Percentiles rank a stretch among this genome's conserved stretches.
These are phyloP conservation scores for Leptopilina myrica DNA, from an alignment of 2,888 invertebrate genomes.

Conservation along the genomic window DNA sequence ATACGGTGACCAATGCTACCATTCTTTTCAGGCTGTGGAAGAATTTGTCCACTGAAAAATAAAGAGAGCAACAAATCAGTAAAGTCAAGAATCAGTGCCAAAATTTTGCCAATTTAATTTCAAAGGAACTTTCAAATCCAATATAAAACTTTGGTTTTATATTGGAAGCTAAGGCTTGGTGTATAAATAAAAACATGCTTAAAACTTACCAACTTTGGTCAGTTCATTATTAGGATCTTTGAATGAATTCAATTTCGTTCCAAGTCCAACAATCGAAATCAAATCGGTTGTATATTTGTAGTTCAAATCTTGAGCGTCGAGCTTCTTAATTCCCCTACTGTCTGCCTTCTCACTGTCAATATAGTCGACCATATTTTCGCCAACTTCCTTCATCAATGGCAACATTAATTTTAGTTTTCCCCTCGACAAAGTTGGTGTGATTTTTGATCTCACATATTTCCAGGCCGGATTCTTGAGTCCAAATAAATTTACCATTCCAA, in stretches of 20 bases:
- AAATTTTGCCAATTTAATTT: too few relatives aligned
- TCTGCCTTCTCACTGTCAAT: slow-evolving; percentile 53
- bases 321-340: slow-evolving; percentile 52
- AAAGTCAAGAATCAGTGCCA: too few relatives aligned
- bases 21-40: slow-evolving; percentile 71
- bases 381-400: slow-evolving; percentile 75
- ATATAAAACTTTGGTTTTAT: too few relatives aligned
- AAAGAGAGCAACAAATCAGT: too few relatives aligned
- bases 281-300: slow-evolving; percentile 70
- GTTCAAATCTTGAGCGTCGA: slow-evolving; percentile 69
- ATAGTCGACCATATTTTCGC: slow-evolving; percentile 67
- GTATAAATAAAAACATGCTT: not conserved
- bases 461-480: slow-evolving; percentile 78
- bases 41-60: slow-evolving; percentile 48
- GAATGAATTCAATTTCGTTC: slow-evolving; percentile 67
- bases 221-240: slow-evolving; percentile 66
- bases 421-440: slow-evolving; percentile 79
- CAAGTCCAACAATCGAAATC: slow-evolving; percentile 66
- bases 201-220: slow-evolving; percentile 60
- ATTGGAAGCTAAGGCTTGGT: too few relatives aligned
- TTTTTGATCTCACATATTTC: slow-evolving; percentile 78
- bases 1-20: slow-evolving; percentile 69
- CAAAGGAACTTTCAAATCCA: too few relatives aligned
- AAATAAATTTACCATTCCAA: slow-evolving; percentile 75
- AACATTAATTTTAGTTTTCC: slow-evolving; percentile 80